Evolutionary conservation across 2,797 vertebrate genomes (phyloP), one percentile per base, ranked within the genome.

Genomic region (Acridotheres tristis): DNA sequence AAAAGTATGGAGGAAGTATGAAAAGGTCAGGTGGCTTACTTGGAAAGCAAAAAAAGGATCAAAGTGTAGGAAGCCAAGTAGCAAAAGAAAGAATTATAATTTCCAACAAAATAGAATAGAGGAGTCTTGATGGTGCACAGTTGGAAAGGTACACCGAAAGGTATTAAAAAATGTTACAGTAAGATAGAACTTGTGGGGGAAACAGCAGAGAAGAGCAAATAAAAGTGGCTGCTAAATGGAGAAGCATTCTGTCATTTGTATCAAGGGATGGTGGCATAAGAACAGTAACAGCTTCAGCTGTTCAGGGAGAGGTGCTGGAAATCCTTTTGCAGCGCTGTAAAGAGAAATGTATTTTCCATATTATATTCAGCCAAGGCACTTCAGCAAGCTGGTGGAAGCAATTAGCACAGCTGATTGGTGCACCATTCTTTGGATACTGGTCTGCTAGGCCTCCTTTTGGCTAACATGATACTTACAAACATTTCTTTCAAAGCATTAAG

Each of bases 101-200:
- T 94, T 97, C 89, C 75, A 87, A 29, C 79, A 83, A 73, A 76
- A 67, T 94, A 47, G 78, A 96, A 90, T 75, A 90, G 71, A 74
- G 59, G 81, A 75, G 30, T 73, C 80, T 93, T 94, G 86, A 87
- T 81, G 36, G 71, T 66, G 45, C 62, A 61, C 6, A 13, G 71
- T 30, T 81, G 45, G 65, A 94, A 91, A 91, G 62, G 74, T 54
- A 90, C 92, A 85, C 32, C 45, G 67, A 89, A 78, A 94, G 26
- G 22, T 40, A 91, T 30, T 91, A 79, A 69, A 73, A 63, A 63
- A 72, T 66, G 13, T 26, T 34, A 43, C 59, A 43, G 51, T 78
- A 66, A 77, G 65, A 62, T 63, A 88, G 73, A 89, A 85, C 40
- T 65, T 85, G 30, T 59, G 61, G 51, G 29, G 18, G 32, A 72